Evolutionary conservation across 2,113 vertebrate species (phyloP).

Genomic region (Zosterops pallidus): DNA sequence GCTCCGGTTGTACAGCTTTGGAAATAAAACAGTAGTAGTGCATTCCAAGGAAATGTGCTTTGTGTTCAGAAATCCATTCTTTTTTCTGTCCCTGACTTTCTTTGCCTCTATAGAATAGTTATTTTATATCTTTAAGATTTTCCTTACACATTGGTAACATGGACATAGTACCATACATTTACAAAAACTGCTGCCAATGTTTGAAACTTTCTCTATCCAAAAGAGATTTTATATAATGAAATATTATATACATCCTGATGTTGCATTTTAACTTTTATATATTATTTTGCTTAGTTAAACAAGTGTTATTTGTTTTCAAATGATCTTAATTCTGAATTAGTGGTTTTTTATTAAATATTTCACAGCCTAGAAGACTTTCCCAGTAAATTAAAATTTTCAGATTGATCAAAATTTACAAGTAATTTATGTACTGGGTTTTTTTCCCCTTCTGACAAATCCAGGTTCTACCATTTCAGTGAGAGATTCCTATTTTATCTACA

Average conservation of each 20-base stretch:
- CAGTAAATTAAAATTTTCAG: neutral
- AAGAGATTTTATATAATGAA: neutral
- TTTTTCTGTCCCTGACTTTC: neutral
- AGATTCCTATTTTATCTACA: neutral
- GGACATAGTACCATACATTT: neutral
- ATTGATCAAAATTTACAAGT: neutral
- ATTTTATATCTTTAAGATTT: neutral
- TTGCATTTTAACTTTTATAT: neutral
- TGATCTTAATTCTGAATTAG: neutral
- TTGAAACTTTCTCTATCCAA: neutral
- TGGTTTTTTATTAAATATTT: neutral
- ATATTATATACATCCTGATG: neutral
- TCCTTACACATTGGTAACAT: neutral
- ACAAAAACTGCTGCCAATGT: neutral
- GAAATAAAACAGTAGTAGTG: neutral
- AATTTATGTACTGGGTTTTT: neutral
- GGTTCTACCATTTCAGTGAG: neutral
- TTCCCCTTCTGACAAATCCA: neutral
- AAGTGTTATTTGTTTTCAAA: neutral
- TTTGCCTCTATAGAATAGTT: neutral
- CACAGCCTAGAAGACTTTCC: neutral
- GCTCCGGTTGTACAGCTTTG: neutral
- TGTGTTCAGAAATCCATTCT: neutral
- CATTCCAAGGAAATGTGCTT: neutral
- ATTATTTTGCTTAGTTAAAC: neutral